Conservation (phyloP, 2,888 invertebrate species). For the Cephonodes hylas region DNA sequence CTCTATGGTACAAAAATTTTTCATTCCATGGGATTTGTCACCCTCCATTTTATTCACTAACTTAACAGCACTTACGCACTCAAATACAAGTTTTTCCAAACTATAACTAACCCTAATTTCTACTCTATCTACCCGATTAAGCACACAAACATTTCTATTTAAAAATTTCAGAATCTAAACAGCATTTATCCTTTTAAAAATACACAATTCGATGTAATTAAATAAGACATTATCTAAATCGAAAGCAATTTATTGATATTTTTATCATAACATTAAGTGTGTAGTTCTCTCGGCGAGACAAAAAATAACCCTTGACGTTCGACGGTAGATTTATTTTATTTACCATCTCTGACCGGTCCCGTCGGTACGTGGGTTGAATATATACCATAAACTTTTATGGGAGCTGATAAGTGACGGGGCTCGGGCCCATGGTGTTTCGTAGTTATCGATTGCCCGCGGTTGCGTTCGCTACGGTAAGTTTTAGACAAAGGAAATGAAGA, state of each 20-base stretch:
- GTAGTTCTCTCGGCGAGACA: background rate
- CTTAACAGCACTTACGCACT: too few species aligned
- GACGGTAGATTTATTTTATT: constrained; percentile 5
- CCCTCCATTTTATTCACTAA: too few species aligned
- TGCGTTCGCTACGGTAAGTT: background rate
- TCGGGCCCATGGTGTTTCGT: background rate
- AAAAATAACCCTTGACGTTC: constrained; percentile 1
- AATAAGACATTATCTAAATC: background rate
- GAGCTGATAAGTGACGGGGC: background rate
- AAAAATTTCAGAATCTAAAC: background rate
- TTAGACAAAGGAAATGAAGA: too few species aligned
- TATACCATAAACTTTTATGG: constrained; percentile 15
- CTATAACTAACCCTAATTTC: background rate
- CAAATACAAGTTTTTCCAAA: too few species aligned
- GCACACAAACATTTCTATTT: background rate
- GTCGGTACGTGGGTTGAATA: constrained; percentile 11
- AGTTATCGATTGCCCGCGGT: background rate
- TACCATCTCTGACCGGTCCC: constrained; percentile 12
- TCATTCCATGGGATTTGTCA: too few species aligned
- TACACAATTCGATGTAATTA: background rate
- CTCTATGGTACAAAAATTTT: too few species aligned
- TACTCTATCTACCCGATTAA: background rate
- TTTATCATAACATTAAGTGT: background rate
- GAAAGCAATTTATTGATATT: background rate
- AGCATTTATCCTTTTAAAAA: background rate